These are phyloP conservation scores for Myrmecophaga tridactyla DNA, from an alignment of 2,113 vertebrate species.

Conservation along the genomic window DNA sequence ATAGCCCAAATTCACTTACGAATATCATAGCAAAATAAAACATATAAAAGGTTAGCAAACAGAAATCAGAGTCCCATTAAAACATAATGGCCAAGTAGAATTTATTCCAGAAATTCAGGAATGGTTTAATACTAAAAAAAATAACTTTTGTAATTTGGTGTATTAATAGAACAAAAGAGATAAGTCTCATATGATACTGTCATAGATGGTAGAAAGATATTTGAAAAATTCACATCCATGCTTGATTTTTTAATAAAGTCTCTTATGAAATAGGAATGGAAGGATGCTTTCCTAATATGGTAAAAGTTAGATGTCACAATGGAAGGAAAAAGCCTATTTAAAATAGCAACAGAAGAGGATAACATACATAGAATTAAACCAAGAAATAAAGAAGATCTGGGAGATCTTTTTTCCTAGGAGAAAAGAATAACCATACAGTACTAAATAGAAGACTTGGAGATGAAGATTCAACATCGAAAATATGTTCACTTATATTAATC, in stretches of 20 bases:
- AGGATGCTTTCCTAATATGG: neutral
- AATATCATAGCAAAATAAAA: neutral
- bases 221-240: neutral
- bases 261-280: neutral
- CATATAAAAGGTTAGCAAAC: neutral
- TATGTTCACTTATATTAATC: neutral
- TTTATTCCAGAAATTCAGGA: neutral
- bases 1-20: neutral
- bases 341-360: neutral
- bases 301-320: neutral
- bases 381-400: neutral
- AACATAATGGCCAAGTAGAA: neutral
- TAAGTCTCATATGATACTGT: neutral
- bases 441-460: neutral
- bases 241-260: neutral
- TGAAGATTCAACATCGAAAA: neutral
- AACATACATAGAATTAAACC: neutral
- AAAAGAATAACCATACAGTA: neutral
- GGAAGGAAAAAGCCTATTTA: neutral
- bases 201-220: neutral
- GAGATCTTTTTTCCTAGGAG: neutral
- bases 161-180: neutral
- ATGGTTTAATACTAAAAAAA: conserved; percentile 7
- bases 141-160: neutral
- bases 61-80: neutral